Evolutionary conservation across 1,140 invertebrate genomes (phyloP), one percentile per base, ranked within the genome.

Genomic region (Pogonomyrmex californicus): DNA sequence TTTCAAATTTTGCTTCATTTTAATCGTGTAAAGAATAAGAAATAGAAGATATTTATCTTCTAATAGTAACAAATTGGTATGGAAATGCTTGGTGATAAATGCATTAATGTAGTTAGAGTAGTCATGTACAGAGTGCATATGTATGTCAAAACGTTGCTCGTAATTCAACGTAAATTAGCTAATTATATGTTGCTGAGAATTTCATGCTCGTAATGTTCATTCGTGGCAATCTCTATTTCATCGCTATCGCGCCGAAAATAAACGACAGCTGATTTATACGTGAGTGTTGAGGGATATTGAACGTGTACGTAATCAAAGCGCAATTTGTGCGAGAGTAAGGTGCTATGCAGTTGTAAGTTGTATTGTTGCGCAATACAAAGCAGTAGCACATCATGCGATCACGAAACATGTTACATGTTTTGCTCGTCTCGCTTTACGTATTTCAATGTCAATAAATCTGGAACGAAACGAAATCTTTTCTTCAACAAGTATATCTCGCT

Each of bases 291-390:
- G 6, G 36, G 5, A 73, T 56, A 17, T n/a, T 23, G 23, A 9
- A 49, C 9, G 54, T 54, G 47, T 36, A 47, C 17, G 23, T 38
- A 70, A 82, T 82, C 41, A 9, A 71, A 44, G 6, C 4, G 79
- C 41, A 47, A 82, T 73, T 82, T 60, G 54, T 23, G 41, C 30
- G 73, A 82, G 56, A 60, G 54, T 36, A 30, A 73, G 14, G 41
- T n/a, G 65, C 30, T 23, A n/a, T 33, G n/a, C 41, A 44, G 58
- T 47, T 30, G 9, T 33, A 75, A 60, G 58, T 75, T 75, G 12
- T 83, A 60, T 41, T 58, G 30, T 83, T 83, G 56, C 54, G 68
- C 33, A 83, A 75, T 58, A n/a, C n/a, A 30, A 12, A 70, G 12
- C 51, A 33, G 23, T 54, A 54, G 5, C 17, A 41, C 3, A 73